A percentile compares a stretch with the other conserved stretches of the same genome.
Conservation (phyloP, 2,113 vertebrate genomes). For the Neomonachus schauinslandi region DNA sequence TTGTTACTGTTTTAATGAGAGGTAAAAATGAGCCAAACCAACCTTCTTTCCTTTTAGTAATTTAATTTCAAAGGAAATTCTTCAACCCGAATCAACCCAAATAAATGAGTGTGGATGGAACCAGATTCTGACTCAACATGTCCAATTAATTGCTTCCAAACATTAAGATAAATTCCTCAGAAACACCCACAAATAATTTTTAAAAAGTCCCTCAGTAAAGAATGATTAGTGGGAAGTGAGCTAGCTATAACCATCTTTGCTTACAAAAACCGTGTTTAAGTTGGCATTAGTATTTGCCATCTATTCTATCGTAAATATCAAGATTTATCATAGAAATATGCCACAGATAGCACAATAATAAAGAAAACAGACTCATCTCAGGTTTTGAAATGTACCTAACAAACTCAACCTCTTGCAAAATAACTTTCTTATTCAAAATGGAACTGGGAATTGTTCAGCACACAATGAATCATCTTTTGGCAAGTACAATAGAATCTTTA, state of each 20-base stretch:
- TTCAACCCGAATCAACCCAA: constrained; percentile 25
- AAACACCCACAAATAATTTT: background rate
- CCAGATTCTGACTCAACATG: constrained; percentile 28
- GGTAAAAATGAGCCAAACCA: constrained; percentile 22
- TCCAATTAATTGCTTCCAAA: constrained; percentile 44
- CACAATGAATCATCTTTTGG: constrained; percentile 80
- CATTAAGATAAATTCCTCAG: background rate
- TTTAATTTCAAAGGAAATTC: constrained; percentile 71
- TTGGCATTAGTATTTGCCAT: constrained; percentile 29
- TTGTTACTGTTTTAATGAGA: constrained; percentile 61
- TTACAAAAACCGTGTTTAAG: constrained; percentile 21
- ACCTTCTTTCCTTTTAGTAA: constrained; percentile 40
- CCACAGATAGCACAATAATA: constrained; percentile 38
- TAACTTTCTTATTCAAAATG: constrained; percentile 75
- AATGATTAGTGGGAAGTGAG: constrained; percentile 14
- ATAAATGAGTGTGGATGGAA: constrained; percentile 4
- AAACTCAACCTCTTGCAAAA: constrained; percentile 77
- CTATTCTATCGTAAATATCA: constrained; percentile 50
- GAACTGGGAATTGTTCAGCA: constrained; percentile 72
- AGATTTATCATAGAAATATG: constrained; percentile 33
- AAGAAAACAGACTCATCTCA: constrained; percentile 27
- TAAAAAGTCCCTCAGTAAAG: background rate
- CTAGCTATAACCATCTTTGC: background rate
- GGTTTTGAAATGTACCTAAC: constrained; percentile 67
- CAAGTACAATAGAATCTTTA: constrained; percentile 78